A percentile compares a stretch with the other conserved stretches of the same genome.
These are phyloP conservation scores for Gonatopus flavifemur DNA, from an alignment of 1,140 invertebrate genomes.

Conservation along the genomic window DNA sequence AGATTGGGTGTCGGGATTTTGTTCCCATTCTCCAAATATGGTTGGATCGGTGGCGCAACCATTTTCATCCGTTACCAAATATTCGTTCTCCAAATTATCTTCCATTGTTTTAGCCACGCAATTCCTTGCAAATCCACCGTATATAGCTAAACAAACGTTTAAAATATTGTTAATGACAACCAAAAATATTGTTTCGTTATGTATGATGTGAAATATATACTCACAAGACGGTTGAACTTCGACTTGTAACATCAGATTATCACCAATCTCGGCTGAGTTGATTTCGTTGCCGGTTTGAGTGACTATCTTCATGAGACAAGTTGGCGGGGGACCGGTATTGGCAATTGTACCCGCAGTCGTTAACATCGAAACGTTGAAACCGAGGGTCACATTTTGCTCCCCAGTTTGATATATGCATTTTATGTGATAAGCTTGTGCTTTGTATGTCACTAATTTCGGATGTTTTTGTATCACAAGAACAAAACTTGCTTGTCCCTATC, in stretches of 20 bases:
- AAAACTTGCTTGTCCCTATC: conserved; percentile 85
- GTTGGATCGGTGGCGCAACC: conserved; percentile 90
- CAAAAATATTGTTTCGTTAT: neutral
- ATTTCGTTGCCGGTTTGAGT: conserved; percentile 85
- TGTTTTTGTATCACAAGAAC: conserved; percentile 93
- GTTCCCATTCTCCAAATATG: conserved; percentile 92
- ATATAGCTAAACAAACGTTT: conserved; percentile 71
- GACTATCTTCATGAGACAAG: conserved; percentile 89
- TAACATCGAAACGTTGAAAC: conserved; percentile 93
- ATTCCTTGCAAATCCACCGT: conserved; percentile 89
- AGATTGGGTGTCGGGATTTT: conserved; percentile 79
- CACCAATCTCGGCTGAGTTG: conserved; percentile 88
- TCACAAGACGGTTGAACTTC: conserved; percentile 89
- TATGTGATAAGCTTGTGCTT: conserved; percentile 92
- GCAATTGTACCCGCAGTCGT: conserved; percentile 94
- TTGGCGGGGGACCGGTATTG: conserved; percentile 91
- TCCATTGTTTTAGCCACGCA: conserved; percentile 92
- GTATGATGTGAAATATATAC: conserved; percentile 37
- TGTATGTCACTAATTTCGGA: conserved; percentile 91
- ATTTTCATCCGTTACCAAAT: conserved; percentile 90
- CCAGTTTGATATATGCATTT: conserved; percentile 93
- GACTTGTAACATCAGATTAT: conserved; percentile 87
- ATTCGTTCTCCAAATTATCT: conserved; percentile 85
- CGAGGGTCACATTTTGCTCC: conserved; percentile 89
- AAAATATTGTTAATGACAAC: neutral